A percentile compares a stretch with the other conserved stretches of the same genome.
Evolutionary conservation across 2,797 vertebrate genomes (phyloP).

Genomic region (Gymnopithys bicolor): DNA sequence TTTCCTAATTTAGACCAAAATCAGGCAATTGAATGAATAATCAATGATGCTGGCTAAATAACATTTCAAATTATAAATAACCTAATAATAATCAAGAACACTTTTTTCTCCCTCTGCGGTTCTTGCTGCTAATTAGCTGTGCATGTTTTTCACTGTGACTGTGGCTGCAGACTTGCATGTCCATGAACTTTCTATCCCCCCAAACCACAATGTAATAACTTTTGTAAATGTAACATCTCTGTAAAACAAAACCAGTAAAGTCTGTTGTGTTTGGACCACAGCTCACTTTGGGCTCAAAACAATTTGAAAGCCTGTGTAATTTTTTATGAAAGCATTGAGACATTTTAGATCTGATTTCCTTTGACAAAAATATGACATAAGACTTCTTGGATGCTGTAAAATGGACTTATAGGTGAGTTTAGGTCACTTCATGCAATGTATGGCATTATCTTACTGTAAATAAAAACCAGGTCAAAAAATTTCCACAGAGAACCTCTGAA

Average conservation of each 20-base stretch:
- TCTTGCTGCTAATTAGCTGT: not conserved
- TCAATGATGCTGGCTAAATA: not conserved
- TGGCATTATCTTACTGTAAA: not conserved
- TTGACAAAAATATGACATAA: not conserved
- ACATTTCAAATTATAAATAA: not conserved
- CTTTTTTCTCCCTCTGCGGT: not conserved
- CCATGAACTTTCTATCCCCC: not conserved
- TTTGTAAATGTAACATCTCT: not conserved
- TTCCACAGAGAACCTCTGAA: not conserved
- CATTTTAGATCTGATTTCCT: not conserved
- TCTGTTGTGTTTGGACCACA: not conserved
- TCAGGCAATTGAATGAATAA: not conserved
- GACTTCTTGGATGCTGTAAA: not conserved
- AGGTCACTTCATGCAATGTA: not conserved
- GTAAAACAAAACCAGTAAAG: not conserved
- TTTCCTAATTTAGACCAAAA: constrained; percentile 7
- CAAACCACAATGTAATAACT: not conserved
- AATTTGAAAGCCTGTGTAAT: not conserved
- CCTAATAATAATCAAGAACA: not conserved
- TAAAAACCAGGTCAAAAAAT: not conserved
- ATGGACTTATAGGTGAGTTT: not conserved
- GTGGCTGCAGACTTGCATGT: not conserved
- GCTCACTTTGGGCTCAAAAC: not conserved
- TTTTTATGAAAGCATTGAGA: not conserved
- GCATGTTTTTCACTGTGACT: not conserved